These are phyloP conservation scores for Phyllopteryx taeniolatus DNA, from an alignment of 2,113 vertebrate species.

Conservation along the genomic window DNA sequence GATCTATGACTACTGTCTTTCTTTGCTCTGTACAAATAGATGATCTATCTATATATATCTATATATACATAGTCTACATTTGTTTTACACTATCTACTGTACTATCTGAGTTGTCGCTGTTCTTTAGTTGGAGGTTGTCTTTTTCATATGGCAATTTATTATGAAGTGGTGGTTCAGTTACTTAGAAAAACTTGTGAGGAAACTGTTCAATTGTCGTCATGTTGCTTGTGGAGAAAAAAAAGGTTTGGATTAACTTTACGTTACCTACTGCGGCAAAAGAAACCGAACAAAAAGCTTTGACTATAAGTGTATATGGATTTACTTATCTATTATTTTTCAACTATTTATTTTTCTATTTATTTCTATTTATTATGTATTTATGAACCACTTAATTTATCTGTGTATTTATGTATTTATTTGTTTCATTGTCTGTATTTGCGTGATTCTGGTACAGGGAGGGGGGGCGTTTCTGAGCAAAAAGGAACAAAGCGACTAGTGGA, in stretches of 20 bases:
- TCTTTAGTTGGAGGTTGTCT: slow-evolving; percentile 98
- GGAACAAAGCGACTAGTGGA: slow-evolving; percentile 96
- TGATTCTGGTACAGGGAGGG: slow-evolving; percentile 83
- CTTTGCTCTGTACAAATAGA: slow-evolving; percentile 99
- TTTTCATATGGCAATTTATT: slow-evolving; percentile 83
- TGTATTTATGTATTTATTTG: slow-evolving; percentile 78
- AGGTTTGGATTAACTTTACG: slow-evolving; percentile 74
- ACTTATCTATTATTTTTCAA: slow-evolving; percentile 64
- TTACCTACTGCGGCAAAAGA: slow-evolving; percentile 78
- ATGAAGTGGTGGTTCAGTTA: slow-evolving; percentile 99
- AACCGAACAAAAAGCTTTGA: slow-evolving; percentile 77
- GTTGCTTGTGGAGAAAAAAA: slow-evolving; percentile 93
- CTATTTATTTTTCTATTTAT: slow-evolving; percentile 80
- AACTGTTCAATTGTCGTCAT: slow-evolving; percentile 99
- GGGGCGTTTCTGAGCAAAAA: slow-evolving; percentile 93
- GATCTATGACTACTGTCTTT: slow-evolving; percentile 98
- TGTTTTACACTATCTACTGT: slow-evolving; percentile 96
- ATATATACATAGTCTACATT: slow-evolving; percentile 99
- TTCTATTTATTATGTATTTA: slow-evolving; percentile 76
- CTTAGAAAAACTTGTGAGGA: slow-evolving; percentile 99
- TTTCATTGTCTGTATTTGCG: slow-evolving; percentile 80
- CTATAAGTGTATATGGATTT: slow-evolving; percentile 71
- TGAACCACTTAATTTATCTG: slow-evolving; percentile 67
- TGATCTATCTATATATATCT: slow-evolving; percentile 84
- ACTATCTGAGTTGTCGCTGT: slow-evolving; percentile 99